Conservation (phyloP, 2,113 vertebrate species). For the Pyxicephalus adspersus region DNA sequence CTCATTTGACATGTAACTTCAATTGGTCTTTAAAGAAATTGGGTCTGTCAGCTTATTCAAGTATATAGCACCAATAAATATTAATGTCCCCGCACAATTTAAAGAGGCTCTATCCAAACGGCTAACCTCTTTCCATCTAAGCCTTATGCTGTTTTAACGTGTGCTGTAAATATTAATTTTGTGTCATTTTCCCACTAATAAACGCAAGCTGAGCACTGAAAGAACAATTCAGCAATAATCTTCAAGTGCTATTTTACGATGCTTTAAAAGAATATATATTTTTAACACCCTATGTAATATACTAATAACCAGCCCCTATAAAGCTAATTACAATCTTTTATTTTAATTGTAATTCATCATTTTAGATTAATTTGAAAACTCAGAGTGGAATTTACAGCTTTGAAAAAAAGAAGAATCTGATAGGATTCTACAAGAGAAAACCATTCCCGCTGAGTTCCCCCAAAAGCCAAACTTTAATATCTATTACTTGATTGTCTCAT, state of each 20-base stretch:
- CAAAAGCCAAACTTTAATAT: constrained; percentile 27
- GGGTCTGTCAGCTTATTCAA: background rate
- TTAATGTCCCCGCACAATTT: constrained; percentile 16
- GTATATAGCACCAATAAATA: constrained; percentile 30
- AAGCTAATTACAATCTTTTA: constrained; percentile 36
- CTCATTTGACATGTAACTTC: no score
- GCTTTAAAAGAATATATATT: constrained; percentile 34
- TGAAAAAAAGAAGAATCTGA: background rate
- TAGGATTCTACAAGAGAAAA: constrained; percentile 3
- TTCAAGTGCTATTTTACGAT: constrained; percentile 45
- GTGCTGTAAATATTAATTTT: constrained; percentile 46
- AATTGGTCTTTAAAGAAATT: background rate
- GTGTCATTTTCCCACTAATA: constrained; percentile 28
- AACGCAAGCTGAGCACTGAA: constrained; percentile 17
- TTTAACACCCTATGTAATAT: constrained; percentile 20
- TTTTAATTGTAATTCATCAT: constrained; percentile 24
- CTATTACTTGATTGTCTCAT: constrained; percentile 28
- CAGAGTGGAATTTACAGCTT: background rate
- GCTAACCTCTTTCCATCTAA: constrained; percentile 6
- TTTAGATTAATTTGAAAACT: constrained; percentile 11
- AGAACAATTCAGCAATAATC: constrained; percentile 38
- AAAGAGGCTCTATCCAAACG: background rate
- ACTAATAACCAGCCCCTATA: constrained; percentile 1
- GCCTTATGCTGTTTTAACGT: constrained; percentile 30
- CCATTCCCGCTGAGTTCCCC: constrained; percentile 19